phyloP scores from a whole-genome alignment of 2,797 vertebrate genomes.

The Aulostomus chinensis region DNA sequence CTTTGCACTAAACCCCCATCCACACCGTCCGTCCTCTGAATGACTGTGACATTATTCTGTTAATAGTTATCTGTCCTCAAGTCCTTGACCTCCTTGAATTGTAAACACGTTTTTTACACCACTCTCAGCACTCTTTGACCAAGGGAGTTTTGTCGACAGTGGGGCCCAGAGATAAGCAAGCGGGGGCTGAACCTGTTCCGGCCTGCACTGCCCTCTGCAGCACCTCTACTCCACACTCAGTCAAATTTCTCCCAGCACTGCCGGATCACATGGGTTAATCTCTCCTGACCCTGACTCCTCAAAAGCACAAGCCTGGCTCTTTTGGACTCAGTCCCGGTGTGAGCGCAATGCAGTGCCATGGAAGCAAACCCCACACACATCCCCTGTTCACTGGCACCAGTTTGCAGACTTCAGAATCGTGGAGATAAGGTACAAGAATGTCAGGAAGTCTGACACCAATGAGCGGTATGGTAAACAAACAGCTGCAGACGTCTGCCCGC shows the following conservation, averaged over 20 bases:
- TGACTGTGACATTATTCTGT: slow-evolving; percentile 86
- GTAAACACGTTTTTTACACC: slow-evolving; percentile 91
- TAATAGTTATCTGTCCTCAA: slow-evolving; percentile 96
- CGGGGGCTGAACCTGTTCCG: slow-evolving; percentile 91
- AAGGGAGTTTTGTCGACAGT: slow-evolving; percentile 91
- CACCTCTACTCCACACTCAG: slow-evolving; percentile 86
- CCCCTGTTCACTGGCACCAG: slow-evolving; percentile 67
- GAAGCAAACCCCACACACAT: slow-evolving; percentile 61
- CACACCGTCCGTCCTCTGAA: slow-evolving; percentile 66
- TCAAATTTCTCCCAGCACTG: slow-evolving; percentile 84
- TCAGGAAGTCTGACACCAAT: slow-evolving; percentile 82
- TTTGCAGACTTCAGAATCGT: slow-evolving; percentile 67
- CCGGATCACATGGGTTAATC: slow-evolving; percentile 79
- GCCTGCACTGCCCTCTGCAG: slow-evolving; percentile 95
- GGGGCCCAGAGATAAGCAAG: slow-evolving; percentile 93
- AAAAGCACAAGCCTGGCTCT: slow-evolving; percentile 76
- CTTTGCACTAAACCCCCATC: slow-evolving; percentile 39
- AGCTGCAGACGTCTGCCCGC: slow-evolving; percentile 77
- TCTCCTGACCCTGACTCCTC: slow-evolving; percentile 75
- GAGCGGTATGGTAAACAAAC: slow-evolving; percentile 79
- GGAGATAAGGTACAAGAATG: slow-evolving; percentile 81
- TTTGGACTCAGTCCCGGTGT: slow-evolving; percentile 69
- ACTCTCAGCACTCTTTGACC: slow-evolving; percentile 88
- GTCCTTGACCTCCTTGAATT: slow-evolving; percentile 94
- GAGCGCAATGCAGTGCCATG: slow-evolving; percentile 50